phyloP scores from a whole-genome alignment of 2,113 vertebrate species.

The Phocoena phocoena region DNA sequence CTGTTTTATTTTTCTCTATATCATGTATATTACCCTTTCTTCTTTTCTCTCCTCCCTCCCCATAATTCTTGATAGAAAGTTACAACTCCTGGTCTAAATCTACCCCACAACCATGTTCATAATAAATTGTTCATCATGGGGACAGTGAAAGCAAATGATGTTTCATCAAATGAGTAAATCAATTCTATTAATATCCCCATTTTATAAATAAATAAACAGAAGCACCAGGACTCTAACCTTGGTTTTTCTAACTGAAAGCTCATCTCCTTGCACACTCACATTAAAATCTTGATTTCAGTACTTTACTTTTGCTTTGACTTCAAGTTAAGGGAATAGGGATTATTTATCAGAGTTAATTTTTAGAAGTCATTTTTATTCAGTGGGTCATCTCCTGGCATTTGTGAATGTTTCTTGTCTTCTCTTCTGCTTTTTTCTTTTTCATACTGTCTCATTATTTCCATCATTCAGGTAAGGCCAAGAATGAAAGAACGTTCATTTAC shows the following conservation, averaged over 20 bases:
- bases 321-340: neutral
- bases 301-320: neutral
- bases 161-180: slow-evolving; percentile 1
- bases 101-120: neutral
- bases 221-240: neutral
- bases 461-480: slow-evolving; percentile 25
- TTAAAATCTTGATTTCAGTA: neutral
- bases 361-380: neutral
- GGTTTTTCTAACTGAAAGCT: slow-evolving; percentile 9
- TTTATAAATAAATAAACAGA: slow-evolving; percentile 48
- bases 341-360: neutral
- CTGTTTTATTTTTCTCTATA: neutral
- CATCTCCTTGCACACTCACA: neutral
- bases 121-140: neutral
- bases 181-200: neutral
- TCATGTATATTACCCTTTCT: neutral
- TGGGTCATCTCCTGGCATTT: neutral
- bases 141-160: neutral
- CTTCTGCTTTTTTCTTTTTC: neutral
- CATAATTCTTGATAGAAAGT: neutral
- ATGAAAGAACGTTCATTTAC: neutral
- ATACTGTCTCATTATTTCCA: neutral
- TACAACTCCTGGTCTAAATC: neutral
- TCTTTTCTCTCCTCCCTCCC: neutral
- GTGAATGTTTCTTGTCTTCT: neutral